Evolutionary conservation across 2,888 invertebrate genomes (phyloP).

Genomic region (Pseudococcus longispinus): DNA sequence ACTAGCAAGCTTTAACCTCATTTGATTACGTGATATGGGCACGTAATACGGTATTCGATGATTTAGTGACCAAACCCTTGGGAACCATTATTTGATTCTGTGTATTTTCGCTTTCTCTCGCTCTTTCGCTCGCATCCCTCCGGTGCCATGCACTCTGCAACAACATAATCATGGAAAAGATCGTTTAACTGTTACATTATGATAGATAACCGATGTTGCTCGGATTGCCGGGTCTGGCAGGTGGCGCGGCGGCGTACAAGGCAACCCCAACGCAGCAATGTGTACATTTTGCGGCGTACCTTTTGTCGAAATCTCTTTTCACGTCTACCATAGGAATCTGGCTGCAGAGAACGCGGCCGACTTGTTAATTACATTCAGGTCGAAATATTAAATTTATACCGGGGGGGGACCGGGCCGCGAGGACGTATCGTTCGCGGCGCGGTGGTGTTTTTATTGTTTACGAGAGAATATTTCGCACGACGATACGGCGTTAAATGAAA

Average conservation of each 20-base stretch:
- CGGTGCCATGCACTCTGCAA: background rate
- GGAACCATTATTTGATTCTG: constrained; percentile 51
- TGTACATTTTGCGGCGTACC: background rate
- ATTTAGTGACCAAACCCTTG: constrained; percentile 50
- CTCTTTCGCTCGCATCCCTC: background rate
- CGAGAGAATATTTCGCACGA: background rate
- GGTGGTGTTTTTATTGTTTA: background rate
- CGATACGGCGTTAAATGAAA: constrained; percentile 1
- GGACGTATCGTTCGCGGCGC: background rate
- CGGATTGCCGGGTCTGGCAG: background rate
- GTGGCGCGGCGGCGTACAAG: background rate
- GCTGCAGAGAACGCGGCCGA: background rate
- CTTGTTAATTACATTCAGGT: constrained; percentile 41
- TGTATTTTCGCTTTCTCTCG: background rate
- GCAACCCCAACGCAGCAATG: background rate
- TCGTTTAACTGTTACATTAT: constrained; percentile 28
- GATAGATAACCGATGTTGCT: constrained; percentile 31
- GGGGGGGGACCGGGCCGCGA: background rate
- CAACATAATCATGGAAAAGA: constrained; percentile 29
- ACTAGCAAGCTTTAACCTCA: constrained; percentile 46
- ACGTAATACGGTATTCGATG: constrained; percentile 49
- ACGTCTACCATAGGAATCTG: background rate
- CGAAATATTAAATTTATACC: constrained; percentile 15
- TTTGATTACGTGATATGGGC: constrained; percentile 49
- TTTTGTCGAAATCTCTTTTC: constrained; percentile 18